Percentiles rank a stretch among this genome's conserved stretches.
Conservation (phyloP, 2,797 vertebrate genomes). For the Benthosema pterotum region DNA sequence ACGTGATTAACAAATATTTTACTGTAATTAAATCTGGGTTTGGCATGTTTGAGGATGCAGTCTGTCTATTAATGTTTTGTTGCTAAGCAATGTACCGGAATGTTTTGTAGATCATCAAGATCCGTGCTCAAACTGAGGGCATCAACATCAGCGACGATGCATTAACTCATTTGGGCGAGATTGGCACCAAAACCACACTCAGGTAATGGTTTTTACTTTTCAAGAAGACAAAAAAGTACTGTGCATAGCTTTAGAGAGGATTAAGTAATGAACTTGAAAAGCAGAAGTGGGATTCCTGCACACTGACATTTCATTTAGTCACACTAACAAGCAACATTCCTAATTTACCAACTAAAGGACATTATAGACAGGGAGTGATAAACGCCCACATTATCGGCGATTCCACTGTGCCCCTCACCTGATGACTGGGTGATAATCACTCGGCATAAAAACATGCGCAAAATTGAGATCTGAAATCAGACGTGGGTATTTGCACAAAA, state of each 20-base stretch:
- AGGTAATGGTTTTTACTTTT: conserved; percentile 77
- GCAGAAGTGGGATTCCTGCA: too few species aligned
- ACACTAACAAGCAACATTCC: too few species aligned
- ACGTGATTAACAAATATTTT: background rate
- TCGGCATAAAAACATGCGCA: too few species aligned
- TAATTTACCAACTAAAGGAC: too few species aligned
- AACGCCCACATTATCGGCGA: too few species aligned
- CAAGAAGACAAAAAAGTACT: background rate
- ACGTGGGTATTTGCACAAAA: too few species aligned
- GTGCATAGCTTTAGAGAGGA: background rate
- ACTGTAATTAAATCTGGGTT: too few species aligned
- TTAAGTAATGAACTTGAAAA: background rate
- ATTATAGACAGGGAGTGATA: too few species aligned
- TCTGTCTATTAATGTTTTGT: background rate
- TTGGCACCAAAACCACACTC: conserved; percentile 96
- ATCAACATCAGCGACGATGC: conserved; percentile 95
- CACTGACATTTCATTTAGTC: too few species aligned
- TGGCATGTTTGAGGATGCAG: background rate
- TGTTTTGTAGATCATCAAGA: conserved; percentile 92
- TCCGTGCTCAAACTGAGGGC: conserved; percentile 95
- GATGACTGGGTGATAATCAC: too few species aligned
- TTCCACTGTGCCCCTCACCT: too few species aligned
- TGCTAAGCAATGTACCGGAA: conserved; percentile 3
- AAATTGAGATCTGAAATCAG: too few species aligned
- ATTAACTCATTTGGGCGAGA: conserved; percentile 91